These are phyloP conservation scores for Adelognathus sp. DNA, from an alignment of 2,888 invertebrate species.

Conservation along the genomic window DNA sequence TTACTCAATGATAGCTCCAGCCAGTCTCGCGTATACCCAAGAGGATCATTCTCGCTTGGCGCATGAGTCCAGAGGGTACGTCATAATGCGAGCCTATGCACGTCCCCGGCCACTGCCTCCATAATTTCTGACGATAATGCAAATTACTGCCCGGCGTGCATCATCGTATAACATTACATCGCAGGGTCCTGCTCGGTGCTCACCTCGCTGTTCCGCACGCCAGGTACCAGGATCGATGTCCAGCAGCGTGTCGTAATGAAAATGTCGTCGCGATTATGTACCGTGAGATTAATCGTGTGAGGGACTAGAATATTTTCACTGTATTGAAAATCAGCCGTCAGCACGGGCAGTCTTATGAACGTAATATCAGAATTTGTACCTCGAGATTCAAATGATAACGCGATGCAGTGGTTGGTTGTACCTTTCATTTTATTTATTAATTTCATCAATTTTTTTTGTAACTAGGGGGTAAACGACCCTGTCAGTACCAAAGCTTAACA, in stretches of 20 bases:
- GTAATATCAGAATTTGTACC: too few species aligned
- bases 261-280: slow-evolving; percentile 35
- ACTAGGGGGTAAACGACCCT: too few species aligned
- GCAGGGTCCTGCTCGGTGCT: not conserved
- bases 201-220: not conserved
- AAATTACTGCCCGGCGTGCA: slow-evolving; percentile 59
- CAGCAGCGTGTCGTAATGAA: slow-evolving; percentile 15
- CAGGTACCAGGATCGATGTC: slow-evolving; percentile 2
- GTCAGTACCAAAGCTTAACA: too few species aligned
- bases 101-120: slow-evolving; percentile 44
- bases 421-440: too few species aligned
- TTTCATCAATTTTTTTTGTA: too few species aligned
- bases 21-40: slow-evolving; percentile 41
- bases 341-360: too few species aligned
- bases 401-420: too few species aligned
- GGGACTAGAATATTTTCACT: not conserved
- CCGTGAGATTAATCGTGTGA: not conserved
- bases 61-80: slow-evolving; percentile 46
- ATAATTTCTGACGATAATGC: slow-evolving; percentile 62
- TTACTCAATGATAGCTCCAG: slow-evolving; percentile 42
- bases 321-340: not conserved
- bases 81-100: slow-evolving; percentile 38
- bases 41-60: slow-evolving; percentile 61
- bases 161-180: slow-evolving; percentile 55
- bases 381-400: too few species aligned